Evolutionary conservation across 2,113 vertebrate species (phyloP), one percentile per base, ranked within the genome.

Genomic region (Menura novaehollandiae): DNA sequence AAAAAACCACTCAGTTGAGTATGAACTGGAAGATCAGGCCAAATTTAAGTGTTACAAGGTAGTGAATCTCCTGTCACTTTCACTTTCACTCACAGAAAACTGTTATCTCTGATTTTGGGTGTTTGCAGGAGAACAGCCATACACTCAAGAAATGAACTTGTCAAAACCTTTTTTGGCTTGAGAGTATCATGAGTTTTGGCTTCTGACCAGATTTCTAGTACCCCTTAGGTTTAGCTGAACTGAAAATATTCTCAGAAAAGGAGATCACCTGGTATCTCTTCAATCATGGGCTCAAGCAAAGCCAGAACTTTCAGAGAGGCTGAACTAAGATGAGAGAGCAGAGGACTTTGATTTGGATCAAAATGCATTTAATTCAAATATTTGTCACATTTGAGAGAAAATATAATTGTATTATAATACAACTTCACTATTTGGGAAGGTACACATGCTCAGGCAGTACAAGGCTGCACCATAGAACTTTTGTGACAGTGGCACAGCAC

Each of bases 191-290:
- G 2, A 77, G 9, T 64, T 68, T 64, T 85, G 87, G n/a, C 56
- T 95, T 94, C 83, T 75, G 64, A 56, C 20, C 33, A 91, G 60
- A 78, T 28, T 85, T 94, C 79, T 87, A 39, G 53, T 85, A 67
- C 17, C 20, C 56, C 9, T 84, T 67, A 60, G 30, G 39, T 86
- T 89, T 85, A 91, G 17, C 35, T 73, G 60, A 81, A 56, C 52
- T 64, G 28, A 75, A 95, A 95, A 93, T 93, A 75, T 59, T 83
- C 56, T 66, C 75, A 68, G 56, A 59, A 74, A 56, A 93, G 44
- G 28, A 86, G 30, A 53, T 51, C 1, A 10, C 18, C 47, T n/a
- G 49, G 44, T 67, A 72, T 32, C 24, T 84, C 41, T 67, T 44
- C 26, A 59, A 20, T 47, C 5, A 2, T 1, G 2, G 44, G 8